These are phyloP conservation scores for Etheostoma cragini DNA, from an alignment of 2,113 vertebrate species.

Conservation along the genomic window DNA sequence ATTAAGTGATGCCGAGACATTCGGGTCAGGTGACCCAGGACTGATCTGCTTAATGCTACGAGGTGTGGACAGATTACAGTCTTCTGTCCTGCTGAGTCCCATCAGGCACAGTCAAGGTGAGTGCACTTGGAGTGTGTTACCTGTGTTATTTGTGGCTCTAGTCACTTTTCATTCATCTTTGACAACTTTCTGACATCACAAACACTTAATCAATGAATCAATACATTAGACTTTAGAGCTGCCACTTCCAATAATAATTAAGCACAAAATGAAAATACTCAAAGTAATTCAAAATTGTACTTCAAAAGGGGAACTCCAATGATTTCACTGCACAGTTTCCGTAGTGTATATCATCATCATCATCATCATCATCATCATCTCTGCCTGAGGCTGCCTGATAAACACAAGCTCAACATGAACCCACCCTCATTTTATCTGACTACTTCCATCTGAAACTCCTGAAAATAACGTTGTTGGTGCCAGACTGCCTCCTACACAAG, in stretches of 20 bases:
- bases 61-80: constrained; percentile 35
- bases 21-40: constrained; percentile 35
- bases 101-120: constrained; percentile 21
- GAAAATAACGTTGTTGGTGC: neutral
- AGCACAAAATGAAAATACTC: too few relatives aligned
- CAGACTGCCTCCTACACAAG: neutral
- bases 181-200: neutral
- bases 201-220: too few relatives aligned
- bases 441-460: neutral
- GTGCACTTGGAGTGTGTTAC: neutral
- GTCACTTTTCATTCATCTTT: neutral
- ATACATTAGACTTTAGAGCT: too few relatives aligned
- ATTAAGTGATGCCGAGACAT: neutral
- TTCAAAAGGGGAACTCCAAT: too few relatives aligned
- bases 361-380: too few relatives aligned
- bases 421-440: neutral
- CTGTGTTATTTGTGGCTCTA: neutral
- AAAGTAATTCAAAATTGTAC: too few relatives aligned
- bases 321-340: too few relatives aligned
- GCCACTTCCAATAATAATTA: too few relatives aligned
- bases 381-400: too few relatives aligned
- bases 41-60: constrained; percentile 52
- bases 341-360: too few relatives aligned
- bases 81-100: constrained; percentile 3
- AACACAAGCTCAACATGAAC: too few relatives aligned